Percentiles rank a stretch among this genome's conserved stretches.
Conservation (phyloP, 1,140 invertebrate species). For the Helicoverpa armigera region DNA sequence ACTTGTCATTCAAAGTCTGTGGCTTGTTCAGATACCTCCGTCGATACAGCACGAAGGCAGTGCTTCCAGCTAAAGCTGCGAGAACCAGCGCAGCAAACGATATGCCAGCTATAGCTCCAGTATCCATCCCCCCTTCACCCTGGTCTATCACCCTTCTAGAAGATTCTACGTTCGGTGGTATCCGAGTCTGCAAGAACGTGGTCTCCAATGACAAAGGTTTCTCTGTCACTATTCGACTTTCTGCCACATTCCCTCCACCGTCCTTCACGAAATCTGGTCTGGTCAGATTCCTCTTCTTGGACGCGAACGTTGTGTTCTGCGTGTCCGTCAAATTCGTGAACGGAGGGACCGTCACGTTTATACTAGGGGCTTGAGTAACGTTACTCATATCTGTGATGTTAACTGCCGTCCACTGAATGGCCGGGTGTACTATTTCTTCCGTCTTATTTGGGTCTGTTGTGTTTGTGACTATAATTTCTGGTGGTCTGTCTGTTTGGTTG, state of each 20-base stretch:
- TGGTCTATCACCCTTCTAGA: conserved; percentile 76
- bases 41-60: conserved; percentile 92
- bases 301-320: conserved; percentile 68
- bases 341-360: conserved; percentile 9
- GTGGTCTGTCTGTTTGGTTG: conserved; percentile 54
- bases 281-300: conserved; percentile 73
- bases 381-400: conserved; percentile 58
- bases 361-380: conserved; percentile 36
- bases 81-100: conserved; percentile 90
- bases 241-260: conserved; percentile 71
- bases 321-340: conserved; percentile 56
- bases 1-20: conserved; percentile 92
- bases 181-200: conserved; percentile 74
- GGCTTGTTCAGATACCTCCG: conserved; percentile 92
- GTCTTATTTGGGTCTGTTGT: conserved; percentile 56
- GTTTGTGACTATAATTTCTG: conserved; percentile 46
- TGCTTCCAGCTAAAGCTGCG: conserved; percentile 89
- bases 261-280: conserved; percentile 74
- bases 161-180: conserved; percentile 79
- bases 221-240: conserved; percentile 82
- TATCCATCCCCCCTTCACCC: conserved; percentile 86
- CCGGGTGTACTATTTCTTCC: conserved; percentile 57
- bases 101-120: conserved; percentile 91
- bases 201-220: conserved; percentile 81
- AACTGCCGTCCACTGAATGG: conserved; percentile 69